Base-by-base conservation (phyloP, 2,888 invertebrate genomes). In the Taenaris catops region DNA sequence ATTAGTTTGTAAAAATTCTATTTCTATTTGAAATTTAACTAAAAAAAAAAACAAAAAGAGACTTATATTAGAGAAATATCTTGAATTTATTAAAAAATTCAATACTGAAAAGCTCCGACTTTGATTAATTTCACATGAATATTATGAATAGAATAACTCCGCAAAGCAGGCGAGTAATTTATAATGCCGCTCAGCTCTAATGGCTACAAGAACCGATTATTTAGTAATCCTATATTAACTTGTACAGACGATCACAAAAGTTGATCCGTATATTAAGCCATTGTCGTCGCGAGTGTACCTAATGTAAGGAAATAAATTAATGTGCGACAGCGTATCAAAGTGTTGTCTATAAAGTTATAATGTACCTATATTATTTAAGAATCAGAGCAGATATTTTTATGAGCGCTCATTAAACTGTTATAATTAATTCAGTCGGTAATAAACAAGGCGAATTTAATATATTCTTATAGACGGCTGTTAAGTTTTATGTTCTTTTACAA, bases 391-490 rank as follows among this genome's bases (percentile, higher is more conserved):
- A 67, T 66, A 75, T 74, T 74, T 78, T 51, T 74, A 69, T 65
- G 52, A 57, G 60, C 68, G 70, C 64, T 70, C 69, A 72, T 76
- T 75, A 76, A 74, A 78, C 69, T 62, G 71, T 70, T 65, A 66
- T 79, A 80, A 80, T 80, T 76, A 74, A 76, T 75, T 67, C 68
- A 55, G 63, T 48, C 55, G 54, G 66, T 65, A 63, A 70, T 76
- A 73, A 76, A 79, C 73, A 64, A 62, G 57, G 66, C 58, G 54
- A 62, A 65, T 64, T 70, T 64, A 66, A 70, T 70, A 67, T 64
- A 67, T 64, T 63, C 65, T 59, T 64, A 65, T 55, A 66, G 56
- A 45, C 53, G 56, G 53, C 55, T 53, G 56, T 63, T 58, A 63
- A 60, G 55, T 62, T 62, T 63, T 63, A 58, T 57, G 48, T 55